A percentile compares a stretch with the other conserved stretches of the same genome.
Evolutionary conservation across 2,113 vertebrate species (phyloP).

Genomic region (Equus quagga): DNA sequence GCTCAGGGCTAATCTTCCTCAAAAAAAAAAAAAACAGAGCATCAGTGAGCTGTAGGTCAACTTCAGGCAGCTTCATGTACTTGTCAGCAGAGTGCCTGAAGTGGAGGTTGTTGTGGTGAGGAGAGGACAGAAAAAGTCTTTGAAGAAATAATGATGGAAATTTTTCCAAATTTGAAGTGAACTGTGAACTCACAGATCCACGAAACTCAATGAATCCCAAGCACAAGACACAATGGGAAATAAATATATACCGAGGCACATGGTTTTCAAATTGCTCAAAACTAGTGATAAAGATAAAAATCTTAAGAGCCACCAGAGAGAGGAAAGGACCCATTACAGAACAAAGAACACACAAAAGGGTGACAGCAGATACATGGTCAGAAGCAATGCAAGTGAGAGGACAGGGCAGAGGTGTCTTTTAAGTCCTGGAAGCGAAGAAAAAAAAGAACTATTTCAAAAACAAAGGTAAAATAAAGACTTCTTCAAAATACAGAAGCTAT

Average conservation of each 20-base stretch:
- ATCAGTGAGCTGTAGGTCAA: neutral
- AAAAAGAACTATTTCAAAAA: neutral
- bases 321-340: rapidly evolving
- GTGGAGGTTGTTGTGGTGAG: neutral
- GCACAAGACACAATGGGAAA: neutral
- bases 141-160: neutral
- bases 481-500: neutral
- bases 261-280: neutral
- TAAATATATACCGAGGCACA: neutral
- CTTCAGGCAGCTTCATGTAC: neutral
- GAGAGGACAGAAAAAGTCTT: neutral
- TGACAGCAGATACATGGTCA: neutral
- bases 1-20: no score
- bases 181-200: neutral
- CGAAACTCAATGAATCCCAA: neutral
- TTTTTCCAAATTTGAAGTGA: neutral
- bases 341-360: neutral
- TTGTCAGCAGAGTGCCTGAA: neutral
- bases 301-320: neutral
- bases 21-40: no score
- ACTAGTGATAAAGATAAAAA: neutral
- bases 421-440: neutral
- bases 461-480: neutral
- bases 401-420: neutral
- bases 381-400: neutral